Base-by-base conservation (phyloP, 2,888 invertebrate genomes). In the Pyralis farinalis region DNA sequence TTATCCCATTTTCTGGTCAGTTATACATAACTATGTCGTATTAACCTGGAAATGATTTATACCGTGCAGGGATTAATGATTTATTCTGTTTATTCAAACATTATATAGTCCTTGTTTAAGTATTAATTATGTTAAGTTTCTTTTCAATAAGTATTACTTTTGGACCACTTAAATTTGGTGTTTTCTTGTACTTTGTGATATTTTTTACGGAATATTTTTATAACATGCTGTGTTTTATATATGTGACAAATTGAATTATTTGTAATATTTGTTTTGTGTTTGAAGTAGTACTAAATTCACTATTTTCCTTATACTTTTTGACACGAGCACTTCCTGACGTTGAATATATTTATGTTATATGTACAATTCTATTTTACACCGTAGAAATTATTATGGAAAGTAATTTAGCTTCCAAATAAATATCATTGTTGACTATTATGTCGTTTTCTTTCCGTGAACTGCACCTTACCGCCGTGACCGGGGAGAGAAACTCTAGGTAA, bases 381-480 rank as follows among this genome's bases (percentile, higher is more conserved):
- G 64, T 63, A 69, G 60, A 69, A 76, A 67, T 48, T 66, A 59
- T 64, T 60, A 65, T 65, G 62, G 60, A 72, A 62, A 70, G 72
- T 56, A 71, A 69, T 71, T 76, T 74, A 77, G 75, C 72, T 81
- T 82, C 64, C 69, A 79, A 87, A 86, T 86, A 87, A 86, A 87
- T 87, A 86, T 83, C 68, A 82, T 78, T 86, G 87, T 87, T 87
- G 80, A 85, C 75, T 67, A 76, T 53, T 52, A 44, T 20, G 39
- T 43, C 43, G 30, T 55, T 63, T 63, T 55, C 57, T 53, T 55
- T 55, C 6, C 3, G 11, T 25, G 7, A 25, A 5, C 1, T 4
- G 7, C 25, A 4, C 3, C 25, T 25, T 25, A 25, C 7, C 3
- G n/a, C 25, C 7, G 3, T 7, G 7, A 4, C 25, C 7, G 7